Conservation (phyloP, 92 coral and sea anemone species). For the Blastomussa wellsi region DNA sequence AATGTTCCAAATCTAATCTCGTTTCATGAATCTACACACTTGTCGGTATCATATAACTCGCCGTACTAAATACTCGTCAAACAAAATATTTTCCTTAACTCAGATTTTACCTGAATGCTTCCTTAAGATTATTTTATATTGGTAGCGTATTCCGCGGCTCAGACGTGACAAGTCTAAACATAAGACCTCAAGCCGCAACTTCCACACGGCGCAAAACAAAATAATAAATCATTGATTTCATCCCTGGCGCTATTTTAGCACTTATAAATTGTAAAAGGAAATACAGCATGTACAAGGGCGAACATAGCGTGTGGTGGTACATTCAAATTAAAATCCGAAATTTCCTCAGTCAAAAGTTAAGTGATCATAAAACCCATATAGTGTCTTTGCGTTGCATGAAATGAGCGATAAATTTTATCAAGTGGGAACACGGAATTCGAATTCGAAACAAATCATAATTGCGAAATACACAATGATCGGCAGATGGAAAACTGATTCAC, state of each 20-base stretch:
- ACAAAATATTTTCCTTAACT: background rate
- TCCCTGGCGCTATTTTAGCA: background rate
- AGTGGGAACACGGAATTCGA: background rate
- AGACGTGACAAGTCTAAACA: background rate
- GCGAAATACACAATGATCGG: background rate
- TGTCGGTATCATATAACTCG: background rate
- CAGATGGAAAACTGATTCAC: background rate
- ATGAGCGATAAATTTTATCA: background rate
- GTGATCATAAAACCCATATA: background rate
- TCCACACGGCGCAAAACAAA: background rate
- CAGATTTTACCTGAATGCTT: background rate
- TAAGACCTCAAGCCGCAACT: background rate
- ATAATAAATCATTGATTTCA: conserved; percentile 20
- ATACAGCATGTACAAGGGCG: background rate
- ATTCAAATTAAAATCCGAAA: background rate
- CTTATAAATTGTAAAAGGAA: background rate
- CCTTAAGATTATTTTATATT: background rate
- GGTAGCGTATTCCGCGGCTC: background rate
- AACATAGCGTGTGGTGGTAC: background rate
- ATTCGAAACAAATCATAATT: background rate
- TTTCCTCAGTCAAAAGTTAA: background rate
- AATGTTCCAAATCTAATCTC: background rate
- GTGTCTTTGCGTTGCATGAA: background rate
- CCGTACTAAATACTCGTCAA: background rate
- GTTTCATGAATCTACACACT: background rate